phyloP scores from a whole-genome alignment of 2,113 vertebrate species.

The Larimichthys crocea region DNA sequence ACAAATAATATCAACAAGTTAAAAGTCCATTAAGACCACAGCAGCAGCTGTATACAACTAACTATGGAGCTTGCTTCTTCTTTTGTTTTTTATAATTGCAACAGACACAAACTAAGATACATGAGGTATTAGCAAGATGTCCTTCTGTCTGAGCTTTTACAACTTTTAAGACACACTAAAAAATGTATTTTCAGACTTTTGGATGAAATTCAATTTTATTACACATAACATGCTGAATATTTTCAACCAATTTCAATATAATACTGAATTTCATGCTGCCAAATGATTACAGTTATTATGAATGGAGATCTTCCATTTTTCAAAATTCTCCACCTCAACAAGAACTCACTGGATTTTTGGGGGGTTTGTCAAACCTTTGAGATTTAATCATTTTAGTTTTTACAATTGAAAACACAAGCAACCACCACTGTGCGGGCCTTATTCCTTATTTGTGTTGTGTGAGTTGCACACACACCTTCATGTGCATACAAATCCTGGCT shows the following conservation, averaged over 20 bases:
- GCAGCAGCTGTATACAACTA: neutral
- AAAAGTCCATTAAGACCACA: conserved; percentile 25
- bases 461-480: conserved; percentile 22
- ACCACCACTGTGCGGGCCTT: neutral
- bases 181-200: no score
- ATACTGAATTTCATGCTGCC: no score
- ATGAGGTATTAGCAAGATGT: neutral
- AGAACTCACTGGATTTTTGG: neutral
- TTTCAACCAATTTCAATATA: no score
- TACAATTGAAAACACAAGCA: neutral
- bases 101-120: neutral
- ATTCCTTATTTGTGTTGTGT: conserved; percentile 9
- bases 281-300: no score
- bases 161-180: no score
- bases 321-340: neutral
- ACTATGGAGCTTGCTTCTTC: neutral
- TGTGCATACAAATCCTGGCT: conserved; percentile 30
- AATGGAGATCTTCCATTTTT: no score
- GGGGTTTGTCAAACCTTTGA: conserved; percentile 1
- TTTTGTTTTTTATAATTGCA: neutral
- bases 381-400: conserved; percentile 1
- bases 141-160: neutral
- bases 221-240: no score
- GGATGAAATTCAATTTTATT: no score
- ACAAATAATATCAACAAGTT: conserved; percentile 34